Base-by-base conservation (phyloP, 2,797 vertebrate species). In the Threskiornis aethiopicus region DNA sequence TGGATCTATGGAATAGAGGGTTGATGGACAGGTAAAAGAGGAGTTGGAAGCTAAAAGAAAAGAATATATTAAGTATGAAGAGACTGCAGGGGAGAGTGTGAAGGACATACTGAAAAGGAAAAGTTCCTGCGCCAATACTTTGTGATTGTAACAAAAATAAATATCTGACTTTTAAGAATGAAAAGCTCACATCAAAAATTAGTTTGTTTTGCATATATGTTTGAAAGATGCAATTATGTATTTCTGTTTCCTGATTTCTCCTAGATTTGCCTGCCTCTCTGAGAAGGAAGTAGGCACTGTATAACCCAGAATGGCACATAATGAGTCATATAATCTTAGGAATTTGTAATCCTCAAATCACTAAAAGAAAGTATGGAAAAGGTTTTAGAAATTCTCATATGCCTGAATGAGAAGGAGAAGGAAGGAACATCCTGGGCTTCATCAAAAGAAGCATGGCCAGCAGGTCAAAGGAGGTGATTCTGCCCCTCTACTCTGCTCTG, bases 11-110 rank as follows among this genome's bases (percentile, higher is more conserved):
- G 95, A 97, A 82, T 78, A 70, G 39, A 90, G 39, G 29, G 80
- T 96, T 98, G 98, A 98, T 90, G 84, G 97, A 96, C 96, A 97
- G 96, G 94, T 96, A 97, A 91, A 91, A 97, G 82, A 94, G 84
- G 96, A 89, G 81, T 61, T 95, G 77, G 97, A 95, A 97, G 89
- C 84, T 92, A 95, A 96, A 95, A 93, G 91, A 95, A 95, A 85
- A 77, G 87, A 88, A 92, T 96, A 80, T 72, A 87, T 92, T 96
- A 97, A 93, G 71, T 95, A 91, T 84, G 85, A 86, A 82, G 94
- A 96, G 93, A 94, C 41, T 71, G 42, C 54, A 77, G 76, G 75
- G 87, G 82, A 97, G 78, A 96, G 42, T 77, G 54, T 73, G 93
- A 97, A 96, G 91, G 94, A 93, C 79, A 94, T 93, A 85, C 71